A percentile compares a stretch with the other conserved stretches of the same genome.
Evolutionary conservation across 37 sponge, comb jelly and placozoan species (phyloP).

Genomic region (Halichondria panicea): DNA sequence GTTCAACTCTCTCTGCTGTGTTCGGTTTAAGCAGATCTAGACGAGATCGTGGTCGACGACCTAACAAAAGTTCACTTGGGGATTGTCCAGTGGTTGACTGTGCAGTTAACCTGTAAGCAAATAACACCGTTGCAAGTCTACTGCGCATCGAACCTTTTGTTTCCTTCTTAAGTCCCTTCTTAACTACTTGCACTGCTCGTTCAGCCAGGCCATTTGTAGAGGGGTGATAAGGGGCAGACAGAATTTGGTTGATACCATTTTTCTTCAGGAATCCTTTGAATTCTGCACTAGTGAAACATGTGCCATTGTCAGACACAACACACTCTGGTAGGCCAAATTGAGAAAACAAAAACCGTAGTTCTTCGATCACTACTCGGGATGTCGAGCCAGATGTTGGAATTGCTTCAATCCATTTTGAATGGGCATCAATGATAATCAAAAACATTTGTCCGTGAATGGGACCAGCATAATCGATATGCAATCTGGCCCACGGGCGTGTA

Average conservation of each 20-base stretch:
- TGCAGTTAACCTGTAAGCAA: conserved; percentile 37
- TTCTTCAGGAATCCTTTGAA: conserved; percentile 24
- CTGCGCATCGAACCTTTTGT: background rate
- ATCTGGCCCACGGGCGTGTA: conserved; percentile 13
- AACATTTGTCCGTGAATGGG: conserved; percentile 31
- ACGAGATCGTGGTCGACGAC: conserved; percentile 22
- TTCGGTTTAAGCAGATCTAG: conserved; percentile 43
- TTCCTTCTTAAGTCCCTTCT: conserved; percentile 33
- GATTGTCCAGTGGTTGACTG: conserved; percentile 30
- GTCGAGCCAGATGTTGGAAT: background rate
- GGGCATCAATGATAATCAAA: conserved; percentile 39
- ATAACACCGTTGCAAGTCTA: conserved; percentile 24
- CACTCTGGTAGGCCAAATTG: conserved; percentile 24
- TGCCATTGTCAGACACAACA: conserved; percentile 45
- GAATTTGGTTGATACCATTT: conserved; percentile 13
- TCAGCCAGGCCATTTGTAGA: conserved; percentile 42
- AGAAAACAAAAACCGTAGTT: conserved; percentile 18
- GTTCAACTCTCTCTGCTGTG: background rate
- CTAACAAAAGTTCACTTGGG: conserved; percentile 45
- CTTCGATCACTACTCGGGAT: background rate
- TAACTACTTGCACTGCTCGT: conserved; percentile 27
- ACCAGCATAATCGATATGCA: conserved; percentile 53
- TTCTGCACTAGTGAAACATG: conserved; percentile 30
- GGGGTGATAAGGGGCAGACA: too few species aligned
- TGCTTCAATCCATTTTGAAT: conserved; percentile 53